Conservation (phyloP, 2,113 vertebrate species). For the Bubo blakistoni region DNA sequence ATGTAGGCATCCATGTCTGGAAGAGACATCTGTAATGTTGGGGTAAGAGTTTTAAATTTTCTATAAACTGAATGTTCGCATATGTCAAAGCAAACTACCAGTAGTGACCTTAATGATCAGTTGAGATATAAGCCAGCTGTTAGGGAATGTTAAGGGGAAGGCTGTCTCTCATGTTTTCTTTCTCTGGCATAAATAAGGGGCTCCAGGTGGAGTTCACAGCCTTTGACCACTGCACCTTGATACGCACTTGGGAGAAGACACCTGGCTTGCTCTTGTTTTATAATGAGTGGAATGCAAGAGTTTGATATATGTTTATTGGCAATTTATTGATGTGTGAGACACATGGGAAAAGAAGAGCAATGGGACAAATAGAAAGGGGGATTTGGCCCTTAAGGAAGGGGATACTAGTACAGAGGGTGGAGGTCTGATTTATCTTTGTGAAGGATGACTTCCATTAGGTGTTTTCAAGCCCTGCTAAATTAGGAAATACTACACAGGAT, state of each 20-base stretch:
- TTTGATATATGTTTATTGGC: neutral
- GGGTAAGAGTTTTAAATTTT: neutral
- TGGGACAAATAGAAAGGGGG: neutral
- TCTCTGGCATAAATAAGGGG: neutral
- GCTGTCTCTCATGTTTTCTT: neutral
- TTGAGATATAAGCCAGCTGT: neutral
- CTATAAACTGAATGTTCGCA: neutral
- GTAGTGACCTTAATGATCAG: neutral
- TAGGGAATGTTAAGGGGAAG: neutral
- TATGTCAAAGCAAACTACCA: neutral
- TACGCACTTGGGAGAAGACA: neutral
- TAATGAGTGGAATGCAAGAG: neutral
- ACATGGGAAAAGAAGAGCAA: neutral
- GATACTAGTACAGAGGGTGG: neutral
- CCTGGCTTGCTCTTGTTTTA: neutral
- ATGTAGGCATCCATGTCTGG: neutral
- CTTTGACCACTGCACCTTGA: neutral
- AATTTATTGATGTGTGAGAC: neutral
- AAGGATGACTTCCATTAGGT: neutral
- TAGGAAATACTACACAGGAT: neutral
- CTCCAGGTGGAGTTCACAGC: neutral
- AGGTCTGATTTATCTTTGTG: neutral
- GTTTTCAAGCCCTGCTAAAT: neutral
- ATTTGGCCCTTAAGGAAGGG: neutral
- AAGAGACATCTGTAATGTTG: neutral